Base-by-base conservation (phyloP, 2,113 vertebrate species). In the Sinocyclocheilus grahami region DNA sequence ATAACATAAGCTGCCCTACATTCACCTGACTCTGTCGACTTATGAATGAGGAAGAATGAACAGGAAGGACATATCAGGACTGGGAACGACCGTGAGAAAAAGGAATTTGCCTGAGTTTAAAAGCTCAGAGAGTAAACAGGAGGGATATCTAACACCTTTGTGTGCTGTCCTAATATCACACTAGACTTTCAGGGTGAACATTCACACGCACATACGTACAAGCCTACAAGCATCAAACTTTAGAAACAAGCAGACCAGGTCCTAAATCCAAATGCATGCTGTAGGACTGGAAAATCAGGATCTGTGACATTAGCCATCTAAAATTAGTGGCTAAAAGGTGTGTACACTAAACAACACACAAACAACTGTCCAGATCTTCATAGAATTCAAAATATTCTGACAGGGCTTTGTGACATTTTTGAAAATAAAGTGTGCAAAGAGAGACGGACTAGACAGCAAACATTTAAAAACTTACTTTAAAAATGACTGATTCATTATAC, bases 321-420 rank as follows among this genome's bases (percentile, higher is more conserved):
- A 82, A 4, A 14, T 20, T 1, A 0, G 7, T 12, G 37, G 48
- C n/a, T 46, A 33, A 74, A 22, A 58, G 62, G 60, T 2, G 48
- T 55, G 27, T 22, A 48, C 71, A 65, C 24, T 71, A 74, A 84
- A 55, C 10, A 76, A 80, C 16, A 74, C 51, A 62, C 37, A 27
- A 39, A 87, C 27, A 84, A 81, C 89, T 78, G 86, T 83, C 53
- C 16, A 12, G 24, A 72, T 80, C 85, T 74, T 80, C 8, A 76
- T 92, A 90, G 90, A 91, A 93, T 91, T 89, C 82, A 79, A 91
- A 91, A 75, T 90, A 93, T 94, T 93, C 90, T 87, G 90, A 87
- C 93, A 90, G 87, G 86, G 83, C 85, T 88, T 92, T 93, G 93
- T 90, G 89, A 94, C 91, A 93, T 94, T 93, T 91, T 91, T 87